Percentiles rank a stretch among this genome's conserved stretches.
Conservation (phyloP, 2,113 vertebrate species). For the Malurus melanocephalus region DNA sequence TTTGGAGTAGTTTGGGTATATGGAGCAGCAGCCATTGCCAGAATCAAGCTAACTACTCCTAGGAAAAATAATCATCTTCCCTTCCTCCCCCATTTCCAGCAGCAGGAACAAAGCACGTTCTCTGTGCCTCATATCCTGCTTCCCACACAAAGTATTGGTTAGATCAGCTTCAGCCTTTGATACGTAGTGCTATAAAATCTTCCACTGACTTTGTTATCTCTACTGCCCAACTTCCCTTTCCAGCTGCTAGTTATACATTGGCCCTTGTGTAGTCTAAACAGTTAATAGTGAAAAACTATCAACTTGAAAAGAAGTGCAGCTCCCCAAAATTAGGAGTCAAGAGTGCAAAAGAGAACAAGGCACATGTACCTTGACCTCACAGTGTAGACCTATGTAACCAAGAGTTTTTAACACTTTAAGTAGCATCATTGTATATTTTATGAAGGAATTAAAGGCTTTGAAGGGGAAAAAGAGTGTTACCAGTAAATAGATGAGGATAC, state of each 20-base stretch:
- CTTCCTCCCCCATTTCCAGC: neutral
- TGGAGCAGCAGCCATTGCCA: neutral
- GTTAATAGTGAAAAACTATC: neutral
- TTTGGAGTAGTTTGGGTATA: neutral
- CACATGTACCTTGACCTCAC: neutral
- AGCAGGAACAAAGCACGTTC: neutral
- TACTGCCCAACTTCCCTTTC: neutral
- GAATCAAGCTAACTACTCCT: neutral
- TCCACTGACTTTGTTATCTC: neutral
- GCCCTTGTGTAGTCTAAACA: neutral
- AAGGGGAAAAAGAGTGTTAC: neutral
- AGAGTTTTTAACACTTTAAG: neutral
- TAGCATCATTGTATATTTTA: neutral
- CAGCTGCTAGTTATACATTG: neutral
- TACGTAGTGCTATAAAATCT: neutral
- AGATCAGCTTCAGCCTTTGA: neutral
- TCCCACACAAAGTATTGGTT: fast-evolving
- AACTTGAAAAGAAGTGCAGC: neutral
- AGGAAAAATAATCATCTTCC: neutral
- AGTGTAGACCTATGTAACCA: neutral
- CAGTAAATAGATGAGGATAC: neutral
- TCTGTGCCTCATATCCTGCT: neutral
- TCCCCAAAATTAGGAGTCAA: neutral
- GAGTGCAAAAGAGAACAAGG: neutral
- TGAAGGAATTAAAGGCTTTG: neutral